These are phyloP conservation scores for Mugil cephalus DNA, from an alignment of 2,113 vertebrate genomes.

Conservation along the genomic window DNA sequence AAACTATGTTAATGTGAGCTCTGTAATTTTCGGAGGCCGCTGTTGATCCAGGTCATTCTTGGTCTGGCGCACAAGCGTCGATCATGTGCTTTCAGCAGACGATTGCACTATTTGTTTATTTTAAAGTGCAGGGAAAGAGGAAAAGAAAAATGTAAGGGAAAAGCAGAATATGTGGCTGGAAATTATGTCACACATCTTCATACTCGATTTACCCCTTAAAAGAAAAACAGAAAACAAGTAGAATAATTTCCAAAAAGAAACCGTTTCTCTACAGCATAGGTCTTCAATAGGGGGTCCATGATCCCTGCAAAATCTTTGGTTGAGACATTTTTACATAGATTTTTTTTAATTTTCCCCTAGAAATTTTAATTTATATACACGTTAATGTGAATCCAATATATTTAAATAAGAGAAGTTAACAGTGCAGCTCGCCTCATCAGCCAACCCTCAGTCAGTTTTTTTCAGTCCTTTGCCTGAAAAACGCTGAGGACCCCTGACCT, in stretches of 20 bases:
- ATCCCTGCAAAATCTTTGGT: too few relatives aligned
- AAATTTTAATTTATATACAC: too few relatives aligned
- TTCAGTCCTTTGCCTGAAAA: too few relatives aligned
- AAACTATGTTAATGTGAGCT: conserved; percentile 54
- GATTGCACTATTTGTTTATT: too few relatives aligned
- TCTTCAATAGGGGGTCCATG: too few relatives aligned
- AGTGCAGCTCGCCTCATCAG: too few relatives aligned
- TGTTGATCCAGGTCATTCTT: conserved; percentile 43
- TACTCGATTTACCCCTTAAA: conserved; percentile 41
- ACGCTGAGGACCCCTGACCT: too few relatives aligned
- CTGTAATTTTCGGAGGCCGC: conserved; percentile 73
- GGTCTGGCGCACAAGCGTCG: conserved; percentile 44
- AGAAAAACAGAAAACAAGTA: conserved; percentile 35
- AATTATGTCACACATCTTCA: conserved; percentile 47
- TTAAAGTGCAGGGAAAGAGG: conserved; percentile 14
- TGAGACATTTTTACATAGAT: too few relatives aligned
- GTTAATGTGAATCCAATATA: too few relatives aligned
- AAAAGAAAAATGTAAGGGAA: conserved; percentile 50
- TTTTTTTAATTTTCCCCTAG: too few relatives aligned
- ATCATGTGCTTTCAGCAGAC: conserved; percentile 13
- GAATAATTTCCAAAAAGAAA: conserved; percentile 29
- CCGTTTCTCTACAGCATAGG: conserved; percentile 21
- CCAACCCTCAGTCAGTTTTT: too few relatives aligned
- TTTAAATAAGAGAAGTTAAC: too few relatives aligned
- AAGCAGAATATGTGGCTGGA: conserved; percentile 40